Evolutionary conservation across 2,888 invertebrate species (phyloP).

Genomic region (Priocnemis perturbator): DNA sequence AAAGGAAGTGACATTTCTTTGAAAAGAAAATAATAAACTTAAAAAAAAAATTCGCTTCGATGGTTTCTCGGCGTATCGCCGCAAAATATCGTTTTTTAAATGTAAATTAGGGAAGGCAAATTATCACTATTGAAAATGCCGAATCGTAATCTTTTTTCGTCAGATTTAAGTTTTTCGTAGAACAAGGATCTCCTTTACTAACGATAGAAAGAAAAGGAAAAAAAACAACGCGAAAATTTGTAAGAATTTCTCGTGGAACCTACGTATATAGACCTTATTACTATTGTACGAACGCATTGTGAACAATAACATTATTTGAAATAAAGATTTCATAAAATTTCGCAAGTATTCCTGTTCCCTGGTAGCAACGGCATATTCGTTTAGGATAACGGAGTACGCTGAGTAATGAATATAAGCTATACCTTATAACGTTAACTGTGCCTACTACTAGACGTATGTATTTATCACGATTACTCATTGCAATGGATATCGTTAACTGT

Average conservation of each 20-base stretch:
- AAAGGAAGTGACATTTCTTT: too few relatives aligned
- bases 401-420: constrained; percentile 59
- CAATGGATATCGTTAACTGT: constrained; percentile 47
- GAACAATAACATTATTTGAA: constrained; percentile 63
- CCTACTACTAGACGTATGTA: constrained; percentile 70
- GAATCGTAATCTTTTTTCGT: too few relatives aligned
- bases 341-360: constrained; percentile 68
- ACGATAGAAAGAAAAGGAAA: too few relatives aligned
- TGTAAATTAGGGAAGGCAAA: too few relatives aligned
- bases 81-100: too few relatives aligned
- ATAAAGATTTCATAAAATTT: constrained; percentile 59
- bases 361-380: constrained; percentile 63
- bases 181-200: too few relatives aligned
- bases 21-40: too few relatives aligned
- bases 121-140: too few relatives aligned
- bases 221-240: constrained; percentile 27
- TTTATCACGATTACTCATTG: constrained; percentile 62
- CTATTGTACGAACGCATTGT: constrained; percentile 64
- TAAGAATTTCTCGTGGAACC: constrained; percentile 47
- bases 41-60: too few relatives aligned
- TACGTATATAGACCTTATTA: constrained; percentile 41
- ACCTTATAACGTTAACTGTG: constrained; percentile 70
- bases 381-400: constrained; percentile 59
- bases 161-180: too few relatives aligned
- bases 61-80: too few relatives aligned